phyloP scores from a whole-genome alignment of 2,888 invertebrate genomes.

The Erebia epiphron region DNA sequence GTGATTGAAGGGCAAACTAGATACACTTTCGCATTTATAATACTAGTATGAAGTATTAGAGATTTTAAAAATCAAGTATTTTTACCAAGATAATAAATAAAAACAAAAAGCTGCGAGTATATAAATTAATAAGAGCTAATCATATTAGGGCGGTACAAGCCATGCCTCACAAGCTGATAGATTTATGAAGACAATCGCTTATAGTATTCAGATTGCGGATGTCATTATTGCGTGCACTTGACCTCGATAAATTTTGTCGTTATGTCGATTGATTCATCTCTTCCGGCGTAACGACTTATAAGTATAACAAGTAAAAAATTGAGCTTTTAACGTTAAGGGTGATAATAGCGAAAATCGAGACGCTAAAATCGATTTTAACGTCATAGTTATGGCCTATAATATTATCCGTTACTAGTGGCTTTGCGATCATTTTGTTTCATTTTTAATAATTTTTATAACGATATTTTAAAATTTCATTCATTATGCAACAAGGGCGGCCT shows the following conservation, averaged over 20 bases:
- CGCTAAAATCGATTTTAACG: not conserved
- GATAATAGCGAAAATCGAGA: not conserved
- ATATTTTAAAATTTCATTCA: too few relatives aligned
- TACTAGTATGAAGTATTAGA: too few relatives aligned
- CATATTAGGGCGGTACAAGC: not conserved
- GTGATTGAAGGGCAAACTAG: too few relatives aligned
- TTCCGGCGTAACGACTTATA: slow-evolving; percentile 25
- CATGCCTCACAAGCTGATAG: slow-evolving; percentile 15
- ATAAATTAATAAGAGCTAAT: not conserved
- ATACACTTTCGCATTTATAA: too few relatives aligned
- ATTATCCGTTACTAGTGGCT: too few relatives aligned
- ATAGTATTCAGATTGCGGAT: slow-evolving; percentile 37
- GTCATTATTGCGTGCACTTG: slow-evolving; percentile 41
- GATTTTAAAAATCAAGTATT: too few relatives aligned
- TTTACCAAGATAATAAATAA: too few relatives aligned
- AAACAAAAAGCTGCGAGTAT: not conserved
- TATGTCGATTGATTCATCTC: slow-evolving; percentile 25
- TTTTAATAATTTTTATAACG: too few relatives aligned
- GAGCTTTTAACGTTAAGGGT: not conserved
- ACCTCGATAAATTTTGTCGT: slow-evolving; percentile 35
- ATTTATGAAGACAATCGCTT: slow-evolving; percentile 33
- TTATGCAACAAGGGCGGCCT: too few relatives aligned
- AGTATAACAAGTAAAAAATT: not conserved
- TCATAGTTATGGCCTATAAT: too few relatives aligned
- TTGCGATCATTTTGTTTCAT: too few relatives aligned